phyloP scores from a whole-genome alignment of 2,888 invertebrate genomes.

The Tetranychus truncatus region DNA sequence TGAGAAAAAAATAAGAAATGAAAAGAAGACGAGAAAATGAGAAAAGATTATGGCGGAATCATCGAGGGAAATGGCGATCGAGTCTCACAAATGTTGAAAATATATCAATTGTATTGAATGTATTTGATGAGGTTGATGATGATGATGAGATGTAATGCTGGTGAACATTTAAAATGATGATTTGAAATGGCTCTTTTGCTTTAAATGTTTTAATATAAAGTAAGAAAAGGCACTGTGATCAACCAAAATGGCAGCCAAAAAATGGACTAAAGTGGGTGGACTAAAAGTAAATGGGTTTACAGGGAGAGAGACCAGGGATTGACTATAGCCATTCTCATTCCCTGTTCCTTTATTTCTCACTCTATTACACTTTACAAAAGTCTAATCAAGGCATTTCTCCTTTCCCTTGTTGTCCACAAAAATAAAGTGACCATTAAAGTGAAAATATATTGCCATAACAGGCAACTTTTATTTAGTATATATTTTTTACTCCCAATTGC shows the following conservation, averaged over 20 bases:
- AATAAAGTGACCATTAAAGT: not conserved
- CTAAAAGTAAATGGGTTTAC: not conserved
- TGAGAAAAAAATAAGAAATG: no score
- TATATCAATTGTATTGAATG: not conserved
- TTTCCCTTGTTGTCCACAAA: not conserved
- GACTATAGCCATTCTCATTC: not conserved
- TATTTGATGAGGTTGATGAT: not conserved
- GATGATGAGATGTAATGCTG: not conserved
- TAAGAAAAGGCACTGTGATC: not conserved
- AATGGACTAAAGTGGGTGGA: not conserved
- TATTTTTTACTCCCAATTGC: not conserved
- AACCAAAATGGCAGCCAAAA: not conserved
- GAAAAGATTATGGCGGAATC: not conserved
- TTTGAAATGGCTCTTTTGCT: not conserved
- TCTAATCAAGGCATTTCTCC: no score
- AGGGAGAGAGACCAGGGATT: not conserved
- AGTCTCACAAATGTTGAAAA: not conserved
- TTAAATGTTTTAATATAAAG: not conserved
- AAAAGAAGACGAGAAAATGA: no score
- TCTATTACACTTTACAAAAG: no score
- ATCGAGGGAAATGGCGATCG: not conserved
- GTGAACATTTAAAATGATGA: not conserved
- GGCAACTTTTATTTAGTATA: not conserved
- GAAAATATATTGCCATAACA: not conserved
- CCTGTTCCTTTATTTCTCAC: not conserved